phyloP scores from a whole-genome alignment of 2,888 invertebrate genomes.

The Dicycla oo region DNA sequence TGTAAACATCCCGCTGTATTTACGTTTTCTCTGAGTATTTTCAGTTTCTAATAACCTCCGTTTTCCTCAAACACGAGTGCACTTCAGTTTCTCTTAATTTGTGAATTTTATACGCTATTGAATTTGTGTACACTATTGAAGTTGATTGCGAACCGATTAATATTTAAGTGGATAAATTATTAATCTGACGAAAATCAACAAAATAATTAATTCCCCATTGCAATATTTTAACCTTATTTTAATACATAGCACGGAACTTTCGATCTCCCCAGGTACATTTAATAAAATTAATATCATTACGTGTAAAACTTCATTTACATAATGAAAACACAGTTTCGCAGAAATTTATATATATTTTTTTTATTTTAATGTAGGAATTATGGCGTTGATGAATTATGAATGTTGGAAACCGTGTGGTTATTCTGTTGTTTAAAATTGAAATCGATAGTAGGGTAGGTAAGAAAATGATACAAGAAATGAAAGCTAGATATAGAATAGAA shows the following conservation, averaged over 20 bases:
- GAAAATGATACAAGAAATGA: too few relatives aligned
- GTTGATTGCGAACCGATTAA: conserved; percentile 13
- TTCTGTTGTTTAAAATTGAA: neutral
- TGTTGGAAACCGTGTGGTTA: too few relatives aligned
- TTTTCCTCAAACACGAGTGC: neutral
- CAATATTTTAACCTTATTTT: conserved; percentile 24
- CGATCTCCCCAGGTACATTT: conserved; percentile 14
- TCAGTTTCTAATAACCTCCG: neutral
- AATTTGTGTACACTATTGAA: conserved; percentile 3
- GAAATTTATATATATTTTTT: conserved; percentile 6
- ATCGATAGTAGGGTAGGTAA: neutral
- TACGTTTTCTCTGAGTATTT: neutral
- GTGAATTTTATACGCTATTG: conserved; percentile 12
- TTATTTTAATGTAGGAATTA: conserved; percentile 1
- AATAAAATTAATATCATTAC: conserved; percentile 18
- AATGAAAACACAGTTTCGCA: conserved; percentile 23
- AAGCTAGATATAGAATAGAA: too few relatives aligned
- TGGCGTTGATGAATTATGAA: neutral
- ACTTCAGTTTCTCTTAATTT: neutral
- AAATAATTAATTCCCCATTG: conserved; percentile 17
- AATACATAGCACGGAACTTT: conserved; percentile 9
- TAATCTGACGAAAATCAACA: conserved; percentile 19
- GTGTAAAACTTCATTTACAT: conserved; percentile 46
- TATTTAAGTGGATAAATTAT: neutral
- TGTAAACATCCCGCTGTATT: neutral